These are phyloP conservation scores for Umimayanthus kanabou DNA, from an alignment of 92 coral and sea anemone genomes.

Conservation along the genomic window DNA sequence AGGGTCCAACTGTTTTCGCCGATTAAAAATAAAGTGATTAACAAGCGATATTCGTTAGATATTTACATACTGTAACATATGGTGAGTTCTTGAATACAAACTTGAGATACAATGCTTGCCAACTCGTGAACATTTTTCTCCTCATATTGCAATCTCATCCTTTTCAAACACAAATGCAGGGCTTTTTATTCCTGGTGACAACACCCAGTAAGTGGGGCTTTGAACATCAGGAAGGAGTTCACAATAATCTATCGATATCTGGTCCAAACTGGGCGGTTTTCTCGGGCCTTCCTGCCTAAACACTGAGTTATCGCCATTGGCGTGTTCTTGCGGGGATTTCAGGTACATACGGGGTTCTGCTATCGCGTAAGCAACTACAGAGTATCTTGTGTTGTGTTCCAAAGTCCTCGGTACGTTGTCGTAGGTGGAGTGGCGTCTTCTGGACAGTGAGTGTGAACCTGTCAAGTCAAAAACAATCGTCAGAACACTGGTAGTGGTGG, in stretches of 20 bases:
- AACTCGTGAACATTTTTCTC: no score
- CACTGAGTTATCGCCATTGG: background rate
- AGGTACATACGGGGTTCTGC: slow-evolving; percentile 42
- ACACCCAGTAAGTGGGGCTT: slow-evolving; percentile 21
- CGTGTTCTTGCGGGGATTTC: background rate
- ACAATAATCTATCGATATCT: background rate
- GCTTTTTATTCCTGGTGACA: slow-evolving; percentile 31
- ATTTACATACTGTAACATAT: no score
- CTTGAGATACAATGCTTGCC: no score
- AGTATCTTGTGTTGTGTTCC: background rate
- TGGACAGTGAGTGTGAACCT: slow-evolving; percentile 10
- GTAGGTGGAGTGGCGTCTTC: slow-evolving; percentile 28
- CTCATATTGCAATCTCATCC: slow-evolving; percentile 31
- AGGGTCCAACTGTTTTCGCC: no score
- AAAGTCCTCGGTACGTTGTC: slow-evolving; percentile 9
- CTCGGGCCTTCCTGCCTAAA: background rate
- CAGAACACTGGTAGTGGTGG: background rate
- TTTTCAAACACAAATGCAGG: slow-evolving; percentile 42
- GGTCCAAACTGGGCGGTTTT: background rate
- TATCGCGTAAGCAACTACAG: slow-evolving; percentile 36
- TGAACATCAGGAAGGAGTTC: background rate
- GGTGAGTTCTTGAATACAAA: no score
- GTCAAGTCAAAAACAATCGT: background rate
- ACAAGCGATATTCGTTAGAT: no score
- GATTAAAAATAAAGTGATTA: no score